A percentile compares a stretch with the other conserved stretches of the same genome.
Conservation (phyloP, 30 jellyfish, hydroid and myxozoan species). For the Aurelia aurita complex sp. Pacific region DNA sequence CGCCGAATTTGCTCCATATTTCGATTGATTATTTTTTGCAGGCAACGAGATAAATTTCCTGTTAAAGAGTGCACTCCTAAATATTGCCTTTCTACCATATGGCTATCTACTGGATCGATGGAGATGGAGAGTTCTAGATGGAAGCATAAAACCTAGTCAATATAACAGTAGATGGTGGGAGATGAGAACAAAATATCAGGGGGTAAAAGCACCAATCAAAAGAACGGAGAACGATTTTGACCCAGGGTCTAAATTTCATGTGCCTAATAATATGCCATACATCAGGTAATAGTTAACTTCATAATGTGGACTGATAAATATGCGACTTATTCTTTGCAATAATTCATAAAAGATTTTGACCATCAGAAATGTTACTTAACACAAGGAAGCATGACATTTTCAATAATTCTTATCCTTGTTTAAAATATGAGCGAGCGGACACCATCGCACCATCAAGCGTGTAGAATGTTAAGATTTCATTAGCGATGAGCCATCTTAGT, state of each 20-base stretch:
- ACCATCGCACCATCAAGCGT: no score
- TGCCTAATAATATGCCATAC: constrained; percentile 88
- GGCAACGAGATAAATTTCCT: constrained; percentile 79
- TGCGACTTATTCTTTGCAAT: no score
- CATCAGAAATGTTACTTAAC: no score
- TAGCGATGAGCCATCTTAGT: no score
- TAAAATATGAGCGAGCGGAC: no score
- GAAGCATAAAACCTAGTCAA: constrained; percentile 52
- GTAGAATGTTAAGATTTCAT: no score
- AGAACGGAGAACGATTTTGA: constrained; percentile 83
- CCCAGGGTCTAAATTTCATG: constrained; percentile 96
- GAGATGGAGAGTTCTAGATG: constrained; percentile 90
- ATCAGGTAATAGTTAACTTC: constrained; percentile 55
- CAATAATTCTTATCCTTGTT: no score
- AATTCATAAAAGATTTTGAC: no score
- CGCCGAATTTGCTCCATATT: no score
- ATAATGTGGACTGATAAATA: no score
- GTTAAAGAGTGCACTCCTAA: constrained; percentile 79
- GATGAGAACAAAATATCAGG: constrained; percentile 80
- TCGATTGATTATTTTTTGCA: not conserved
- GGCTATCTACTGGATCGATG: constrained; percentile 93
- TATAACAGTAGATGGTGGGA: constrained; percentile 95
- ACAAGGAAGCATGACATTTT: no score
- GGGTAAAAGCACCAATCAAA: constrained; percentile 69
- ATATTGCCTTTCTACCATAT: constrained; percentile 87